Base-by-base conservation (phyloP, 2,113 vertebrate genomes). In the Rattus rattus region DNA sequence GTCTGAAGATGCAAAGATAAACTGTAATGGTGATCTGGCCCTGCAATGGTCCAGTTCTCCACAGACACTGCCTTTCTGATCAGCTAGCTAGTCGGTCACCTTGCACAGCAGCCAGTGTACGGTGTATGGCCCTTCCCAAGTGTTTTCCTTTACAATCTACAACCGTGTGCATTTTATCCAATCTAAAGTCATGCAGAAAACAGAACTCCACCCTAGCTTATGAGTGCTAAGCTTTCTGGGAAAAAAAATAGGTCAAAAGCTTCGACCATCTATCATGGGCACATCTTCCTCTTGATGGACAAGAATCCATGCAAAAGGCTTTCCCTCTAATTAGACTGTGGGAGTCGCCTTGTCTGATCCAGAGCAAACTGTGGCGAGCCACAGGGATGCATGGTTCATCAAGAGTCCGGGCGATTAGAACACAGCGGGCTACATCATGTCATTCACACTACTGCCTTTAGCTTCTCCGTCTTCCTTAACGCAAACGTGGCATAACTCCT, bases 371-470 rank as follows among this genome's bases (percentile, higher is more conserved):
- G 98, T 99, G 98, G 98, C 98, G 99, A 99, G 98, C 98, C 98
- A 99, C 98, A 99, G 99, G 98, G 98, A 99, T 99, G 98, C 98
- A 99, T 99, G 99, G 98, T 98, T 99, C 99, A 99, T 99, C 99
- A 99, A 99, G 99, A 99, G 99, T 99, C 99, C 99, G 99, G 98
- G 99, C 99, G 99, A 99, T 99, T 99, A 99, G 98, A 99, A 99
- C 99, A 99, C 99, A 99, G 99, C 99, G 99, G 99, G 99, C 99
- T 99, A 99, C 99, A 99, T 99, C 99, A 99, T 99, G 99, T 98
- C 99, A 98, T 99, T 98, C 98, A 98, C 98, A 98, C 97, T 97
- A 97, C 98, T 98, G 98, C 97, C 98, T 98, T 98, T 98, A 97
- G 97, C 98, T 98, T 98, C 97, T 97, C 97, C 98, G 98, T 98